phyloP scores from a whole-genome alignment of 1,140 invertebrate species.

The Sipha flava region DNA sequence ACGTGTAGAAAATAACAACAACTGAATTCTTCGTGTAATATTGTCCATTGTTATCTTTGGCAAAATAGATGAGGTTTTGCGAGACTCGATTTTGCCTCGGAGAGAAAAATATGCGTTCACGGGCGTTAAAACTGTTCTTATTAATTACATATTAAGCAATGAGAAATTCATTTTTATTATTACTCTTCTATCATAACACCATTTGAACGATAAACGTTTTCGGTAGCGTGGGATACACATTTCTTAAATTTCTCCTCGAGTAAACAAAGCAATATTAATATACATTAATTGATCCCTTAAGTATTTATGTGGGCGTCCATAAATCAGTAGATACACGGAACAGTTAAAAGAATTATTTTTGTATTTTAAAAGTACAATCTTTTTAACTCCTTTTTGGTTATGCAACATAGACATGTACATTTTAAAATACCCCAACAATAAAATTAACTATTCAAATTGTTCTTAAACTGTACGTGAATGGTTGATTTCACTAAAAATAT shows the following conservation, averaged over 20 bases:
- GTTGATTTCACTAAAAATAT: too few species aligned
- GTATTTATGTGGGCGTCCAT: not conserved
- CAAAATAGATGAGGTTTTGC: not conserved
- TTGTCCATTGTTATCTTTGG: not conserved
- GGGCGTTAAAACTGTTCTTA: not conserved
- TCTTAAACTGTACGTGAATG: too few species aligned
- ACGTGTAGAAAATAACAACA: not conserved
- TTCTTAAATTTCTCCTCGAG: not conserved
- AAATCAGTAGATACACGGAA: not conserved
- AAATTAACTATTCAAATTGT: too few species aligned
- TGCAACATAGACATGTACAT: not conserved
- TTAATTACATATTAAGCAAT: not conserved
- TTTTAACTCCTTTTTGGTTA: not conserved
- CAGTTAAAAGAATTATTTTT: not conserved
- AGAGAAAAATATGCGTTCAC: not conserved
- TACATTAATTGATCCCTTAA: not conserved
- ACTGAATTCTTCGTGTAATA: not conserved
- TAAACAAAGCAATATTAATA: not conserved
- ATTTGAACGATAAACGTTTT: not conserved
- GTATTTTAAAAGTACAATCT: not conserved
- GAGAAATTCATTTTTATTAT: not conserved
- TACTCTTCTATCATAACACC: not conserved
- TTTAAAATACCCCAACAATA: too few species aligned
- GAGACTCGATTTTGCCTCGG: not conserved
- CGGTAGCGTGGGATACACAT: conserved; percentile 7